A percentile compares a stretch with the other conserved stretches of the same genome.
Conservation (phyloP, 2,797 vertebrate genomes). For the Xyrichtys novacula region DNA sequence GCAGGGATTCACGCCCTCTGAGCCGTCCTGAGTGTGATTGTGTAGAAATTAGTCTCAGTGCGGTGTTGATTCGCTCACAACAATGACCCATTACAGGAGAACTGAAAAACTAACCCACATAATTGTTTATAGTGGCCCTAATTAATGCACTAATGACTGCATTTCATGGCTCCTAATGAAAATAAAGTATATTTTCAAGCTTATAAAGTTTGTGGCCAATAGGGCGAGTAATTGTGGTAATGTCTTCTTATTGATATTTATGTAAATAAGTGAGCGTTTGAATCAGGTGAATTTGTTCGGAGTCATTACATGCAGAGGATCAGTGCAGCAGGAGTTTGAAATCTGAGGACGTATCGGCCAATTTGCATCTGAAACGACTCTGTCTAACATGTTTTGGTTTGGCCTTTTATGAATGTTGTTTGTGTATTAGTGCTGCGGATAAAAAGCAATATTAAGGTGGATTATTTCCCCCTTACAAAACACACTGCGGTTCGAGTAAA, state of each 20-base stretch:
- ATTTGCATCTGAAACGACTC: slow-evolving; percentile 73
- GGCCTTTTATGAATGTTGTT: slow-evolving; percentile 71
- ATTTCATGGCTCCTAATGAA: slow-evolving; percentile 87
- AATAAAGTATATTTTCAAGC: slow-evolving; percentile 87
- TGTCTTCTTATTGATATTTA: slow-evolving; percentile 85
- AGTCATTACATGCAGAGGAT: slow-evolving; percentile 58
- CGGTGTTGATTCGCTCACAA: slow-evolving; percentile 68
- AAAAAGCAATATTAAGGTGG: slow-evolving; percentile 57
- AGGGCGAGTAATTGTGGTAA: slow-evolving; percentile 84
- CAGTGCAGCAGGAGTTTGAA: slow-evolving; percentile 52
- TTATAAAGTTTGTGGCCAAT: slow-evolving; percentile 83
- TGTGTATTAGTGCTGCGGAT: slow-evolving; percentile 50
- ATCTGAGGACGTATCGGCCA: slow-evolving; percentile 55
- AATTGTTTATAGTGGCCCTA: slow-evolving; percentile 86
- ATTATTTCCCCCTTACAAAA: slow-evolving; percentile 41
- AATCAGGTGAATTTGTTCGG: slow-evolving; percentile 70
- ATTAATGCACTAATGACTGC: slow-evolving; percentile 85
- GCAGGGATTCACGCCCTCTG: slow-evolving; percentile 36
- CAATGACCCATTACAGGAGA: slow-evolving; percentile 79
- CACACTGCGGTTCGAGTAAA: slow-evolving; percentile 15
- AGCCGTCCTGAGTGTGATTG: slow-evolving; percentile 38
- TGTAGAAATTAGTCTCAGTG: slow-evolving; percentile 66
- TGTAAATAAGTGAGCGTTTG: slow-evolving; percentile 80
- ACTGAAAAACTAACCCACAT: slow-evolving; percentile 76
- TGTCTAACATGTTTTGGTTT: slow-evolving; percentile 75